phyloP scores from a whole-genome alignment of 1,140 invertebrate genomes.

The Galendromus occidentalis region DNA sequence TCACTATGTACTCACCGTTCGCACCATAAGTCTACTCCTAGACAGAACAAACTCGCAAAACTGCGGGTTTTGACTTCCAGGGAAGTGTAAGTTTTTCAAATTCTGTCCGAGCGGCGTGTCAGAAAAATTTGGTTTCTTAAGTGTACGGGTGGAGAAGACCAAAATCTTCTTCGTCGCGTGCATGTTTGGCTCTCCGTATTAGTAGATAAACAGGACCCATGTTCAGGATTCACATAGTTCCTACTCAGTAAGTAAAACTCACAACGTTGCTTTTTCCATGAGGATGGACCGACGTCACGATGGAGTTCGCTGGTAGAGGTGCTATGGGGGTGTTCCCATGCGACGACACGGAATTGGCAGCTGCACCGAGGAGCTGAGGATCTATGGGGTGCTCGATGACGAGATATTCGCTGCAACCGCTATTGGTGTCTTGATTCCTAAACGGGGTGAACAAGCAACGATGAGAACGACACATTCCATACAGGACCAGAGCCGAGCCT shows the following conservation, averaged over 20 bases:
- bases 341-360: not conserved
- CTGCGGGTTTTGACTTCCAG: constrained; percentile 73
- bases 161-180: too few species aligned
- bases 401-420: not conserved
- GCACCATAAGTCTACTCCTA: constrained; percentile 74
- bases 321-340: not conserved
- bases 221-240: too few species aligned
- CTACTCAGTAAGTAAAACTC: not conserved
- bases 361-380: not conserved
- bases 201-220: too few species aligned
- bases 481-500: too few species aligned
- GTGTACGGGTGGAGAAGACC: too few species aligned
- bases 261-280: constrained; percentile 8
- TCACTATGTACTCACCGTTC: constrained; percentile 52
- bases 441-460: not conserved
- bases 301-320: not conserved
- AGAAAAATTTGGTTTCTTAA: not conserved
- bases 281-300: not conserved
- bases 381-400: constrained; percentile 7
- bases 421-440: not conserved
- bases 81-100: constrained; percentile 39
- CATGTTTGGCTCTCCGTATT: too few species aligned
- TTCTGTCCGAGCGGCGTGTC: not conserved
- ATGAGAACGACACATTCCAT: constrained; percentile 19
- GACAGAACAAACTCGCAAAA: constrained; percentile 83